Base-by-base conservation (phyloP, 2,888 invertebrate species). In the Bellardia pandia region DNA sequence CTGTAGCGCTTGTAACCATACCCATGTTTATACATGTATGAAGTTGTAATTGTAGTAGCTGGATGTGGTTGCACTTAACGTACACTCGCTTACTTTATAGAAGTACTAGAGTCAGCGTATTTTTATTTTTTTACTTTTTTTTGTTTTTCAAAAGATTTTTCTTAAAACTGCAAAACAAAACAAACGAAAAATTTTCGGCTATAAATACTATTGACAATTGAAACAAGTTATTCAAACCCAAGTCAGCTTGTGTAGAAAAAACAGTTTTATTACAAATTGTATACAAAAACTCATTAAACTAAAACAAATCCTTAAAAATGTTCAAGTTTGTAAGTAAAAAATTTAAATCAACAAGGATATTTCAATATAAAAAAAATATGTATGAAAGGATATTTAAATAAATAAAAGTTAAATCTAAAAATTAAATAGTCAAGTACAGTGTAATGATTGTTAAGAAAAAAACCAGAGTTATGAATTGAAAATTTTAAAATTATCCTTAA, bases 291-390 rank as follows among this genome's bases (percentile, higher is more conserved):
- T 80, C 37, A 75, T 69, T 8, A 53, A 93, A 94, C 30, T 94
- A 95, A 45, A 16, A 42, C 76, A 48, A 80, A 79, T 80, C 88
- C 71, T 87, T 87, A 64, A 88, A 90, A 88, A 92, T 92, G 91
- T 92, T 92, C 90, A 92, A 92, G 90, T 91, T 92, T 90, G 92
- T 92, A 89, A 91, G 92, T 91, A 82, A 80, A 77, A 60, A 40
- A 53, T 75, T 33, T 11, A 8, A 16, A 37, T 45, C 0, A 42
- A 30, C 56, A 37, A 53, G 13, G 14, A 45, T 23, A 56, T 56
- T 13, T 23, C 14, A 37, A 56, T 42, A 48, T 37, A 16, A 16
- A 8, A 45, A 0, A 42, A 11, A 42, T 14, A 37, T 40, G 37
- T 56, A n/a, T 7, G 42, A 8, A 48, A 72, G 16, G 23, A 56